phyloP scores from a whole-genome alignment of 2,113 vertebrate genomes.

The Serinus canaria region DNA sequence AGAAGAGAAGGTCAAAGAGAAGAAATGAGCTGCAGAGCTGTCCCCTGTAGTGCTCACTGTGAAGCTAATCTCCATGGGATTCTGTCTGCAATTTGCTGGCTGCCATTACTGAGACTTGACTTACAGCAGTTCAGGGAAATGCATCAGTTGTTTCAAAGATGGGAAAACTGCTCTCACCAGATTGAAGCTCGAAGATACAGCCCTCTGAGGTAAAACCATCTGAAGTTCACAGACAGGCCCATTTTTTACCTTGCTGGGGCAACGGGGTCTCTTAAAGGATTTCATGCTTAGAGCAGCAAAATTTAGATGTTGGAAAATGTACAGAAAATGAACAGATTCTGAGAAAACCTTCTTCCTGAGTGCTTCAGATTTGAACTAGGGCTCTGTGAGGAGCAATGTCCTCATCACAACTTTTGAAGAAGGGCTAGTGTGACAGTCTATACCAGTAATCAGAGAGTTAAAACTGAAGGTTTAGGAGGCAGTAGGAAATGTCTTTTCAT shows the following conservation, averaged over 20 bases:
- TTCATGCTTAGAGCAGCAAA: neutral
- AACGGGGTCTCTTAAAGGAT: neutral
- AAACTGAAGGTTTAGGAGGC: neutral
- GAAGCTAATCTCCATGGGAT: neutral
- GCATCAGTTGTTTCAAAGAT: neutral
- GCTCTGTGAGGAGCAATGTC: neutral
- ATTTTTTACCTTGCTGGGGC: neutral
- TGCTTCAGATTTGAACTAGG: neutral
- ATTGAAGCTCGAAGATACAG: neutral
- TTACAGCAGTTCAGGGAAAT: neutral
- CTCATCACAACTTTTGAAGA: neutral
- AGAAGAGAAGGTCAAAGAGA: neutral
- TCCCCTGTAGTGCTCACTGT: rapidly evolving
- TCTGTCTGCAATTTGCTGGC: neutral
- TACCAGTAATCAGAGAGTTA: neutral
- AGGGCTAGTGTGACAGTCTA: neutral
- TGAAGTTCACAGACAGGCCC: neutral
- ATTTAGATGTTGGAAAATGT: neutral
- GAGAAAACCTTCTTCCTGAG: neutral
- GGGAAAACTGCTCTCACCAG: neutral
- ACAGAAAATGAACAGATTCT: neutral
- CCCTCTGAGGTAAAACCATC: neutral
- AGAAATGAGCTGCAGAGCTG: neutral
- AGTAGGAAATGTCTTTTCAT: neutral
- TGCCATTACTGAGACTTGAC: neutral